Conservation (phyloP, 2,797 vertebrate genomes). For the Sparidentex hasta region DNA sequence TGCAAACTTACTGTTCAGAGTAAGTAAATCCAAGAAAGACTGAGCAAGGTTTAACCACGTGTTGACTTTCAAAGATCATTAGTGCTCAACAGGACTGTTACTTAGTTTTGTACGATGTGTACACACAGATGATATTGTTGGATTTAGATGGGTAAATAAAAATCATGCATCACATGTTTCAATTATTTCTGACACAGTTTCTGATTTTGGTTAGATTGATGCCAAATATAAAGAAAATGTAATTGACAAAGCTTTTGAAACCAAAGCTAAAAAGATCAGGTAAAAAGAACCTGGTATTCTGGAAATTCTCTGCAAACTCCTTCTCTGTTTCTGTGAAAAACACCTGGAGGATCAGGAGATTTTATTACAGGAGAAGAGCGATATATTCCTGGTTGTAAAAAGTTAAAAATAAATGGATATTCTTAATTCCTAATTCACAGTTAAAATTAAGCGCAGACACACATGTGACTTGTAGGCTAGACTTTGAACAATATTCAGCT, state of each 20-base stretch:
- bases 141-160: too few species aligned
- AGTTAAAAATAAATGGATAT: not conserved
- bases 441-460: not conserved
- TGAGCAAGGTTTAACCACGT: not conserved
- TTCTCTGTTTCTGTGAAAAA: not conserved
- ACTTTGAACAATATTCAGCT: too few species aligned
- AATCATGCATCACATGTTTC: too few species aligned
- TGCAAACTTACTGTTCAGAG: constrained; percentile 92
- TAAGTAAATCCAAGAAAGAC: constrained; percentile 71
- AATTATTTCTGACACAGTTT: too few species aligned
- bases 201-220: too few species aligned
- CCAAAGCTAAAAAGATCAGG: too few species aligned
- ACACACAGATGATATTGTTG: too few species aligned
- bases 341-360: not conserved
- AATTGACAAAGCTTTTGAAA: too few species aligned
- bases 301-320: not conserved
- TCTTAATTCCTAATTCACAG: too few species aligned
- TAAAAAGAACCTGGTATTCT: too few species aligned
- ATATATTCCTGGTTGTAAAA: not conserved
- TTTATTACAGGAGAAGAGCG: not conserved
- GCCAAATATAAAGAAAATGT: too few species aligned
- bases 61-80: not conserved
- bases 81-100: not conserved
- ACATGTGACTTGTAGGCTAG: not conserved
- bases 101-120: not conserved